Evolutionary conservation across 2,113 vertebrate species (phyloP).

Genomic region (Vimba vimba): DNA sequence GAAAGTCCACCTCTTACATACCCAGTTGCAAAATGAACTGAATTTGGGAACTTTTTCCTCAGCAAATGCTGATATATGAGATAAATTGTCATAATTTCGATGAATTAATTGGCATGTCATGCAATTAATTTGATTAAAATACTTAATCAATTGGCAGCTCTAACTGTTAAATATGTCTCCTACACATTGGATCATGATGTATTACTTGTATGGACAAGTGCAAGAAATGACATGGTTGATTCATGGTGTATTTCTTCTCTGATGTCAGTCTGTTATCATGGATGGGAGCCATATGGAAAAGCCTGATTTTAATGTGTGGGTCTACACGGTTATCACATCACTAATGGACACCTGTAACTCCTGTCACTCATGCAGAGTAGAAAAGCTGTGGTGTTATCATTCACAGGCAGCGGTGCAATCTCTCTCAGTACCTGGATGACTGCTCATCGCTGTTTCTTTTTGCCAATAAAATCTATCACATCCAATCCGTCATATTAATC

Average conservation of each 20-base stretch:
- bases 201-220: background rate
- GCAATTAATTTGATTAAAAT: background rate
- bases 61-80: background rate
- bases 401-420: conserved; percentile 52
- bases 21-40: background rate
- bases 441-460: conserved; percentile 53
- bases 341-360: conserved; percentile 60
- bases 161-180: background rate
- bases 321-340: conserved; percentile 55
- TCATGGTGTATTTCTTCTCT: conserved; percentile 50
- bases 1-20: background rate
- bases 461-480: conserved; percentile 70
- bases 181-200: conserved; percentile 15
- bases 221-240: background rate
- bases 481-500: conserved; percentile 77
- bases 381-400: conserved; percentile 50
- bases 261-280: conserved; percentile 49
- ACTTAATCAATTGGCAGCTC: background rate
- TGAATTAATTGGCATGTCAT: background rate
- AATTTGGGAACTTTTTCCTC: background rate
- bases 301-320: conserved; percentile 51
- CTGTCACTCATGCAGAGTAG: conserved; percentile 52
- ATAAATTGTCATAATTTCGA: background rate
- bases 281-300: conserved; percentile 59
- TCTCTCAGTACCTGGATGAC: conserved; percentile 56